phyloP scores from a whole-genome alignment of 2,888 invertebrate species.

The Leucophenga montana region DNA sequence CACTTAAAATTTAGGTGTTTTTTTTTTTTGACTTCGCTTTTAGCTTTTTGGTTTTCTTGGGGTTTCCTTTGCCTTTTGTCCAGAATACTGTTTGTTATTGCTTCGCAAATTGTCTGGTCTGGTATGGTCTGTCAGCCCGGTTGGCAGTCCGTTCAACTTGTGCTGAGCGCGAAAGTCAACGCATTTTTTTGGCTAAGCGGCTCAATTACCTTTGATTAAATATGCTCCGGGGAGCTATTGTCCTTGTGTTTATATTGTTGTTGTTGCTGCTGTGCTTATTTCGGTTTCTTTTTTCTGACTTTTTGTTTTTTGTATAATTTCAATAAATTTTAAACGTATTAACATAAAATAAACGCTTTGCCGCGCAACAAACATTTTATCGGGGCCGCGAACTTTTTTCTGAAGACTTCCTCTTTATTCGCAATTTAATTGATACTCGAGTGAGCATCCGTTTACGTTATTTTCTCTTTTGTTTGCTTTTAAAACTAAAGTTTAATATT shows the following conservation, averaged over 20 bases:
- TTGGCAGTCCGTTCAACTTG: not conserved
- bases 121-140: not conserved
- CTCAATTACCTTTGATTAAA: constrained; percentile 16
- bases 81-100: too few species aligned
- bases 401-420: too few species aligned
- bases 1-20: not conserved
- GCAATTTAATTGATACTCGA: too few species aligned
- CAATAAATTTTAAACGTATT: constrained; percentile 10
- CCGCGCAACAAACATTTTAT: too few species aligned
- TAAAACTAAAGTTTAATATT: too few species aligned
- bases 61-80: too few species aligned
- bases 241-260: too few species aligned
- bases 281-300: not conserved
- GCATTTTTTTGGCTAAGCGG: not conserved
- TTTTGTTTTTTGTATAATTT: not conserved
- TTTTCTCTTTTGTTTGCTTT: too few species aligned
- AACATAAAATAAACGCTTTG: not conserved
- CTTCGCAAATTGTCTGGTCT: not conserved
- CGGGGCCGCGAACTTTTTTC: too few species aligned
- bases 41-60: not conserved
- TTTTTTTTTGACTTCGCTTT: not conserved
- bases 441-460: too few species aligned
- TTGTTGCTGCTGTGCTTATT: not conserved
- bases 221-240: constrained; percentile 10
- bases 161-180: constrained; percentile 5